These are phyloP conservation scores for Rhombomys opimus DNA, from an alignment of 2,113 vertebrate species.

Conservation along the genomic window DNA sequence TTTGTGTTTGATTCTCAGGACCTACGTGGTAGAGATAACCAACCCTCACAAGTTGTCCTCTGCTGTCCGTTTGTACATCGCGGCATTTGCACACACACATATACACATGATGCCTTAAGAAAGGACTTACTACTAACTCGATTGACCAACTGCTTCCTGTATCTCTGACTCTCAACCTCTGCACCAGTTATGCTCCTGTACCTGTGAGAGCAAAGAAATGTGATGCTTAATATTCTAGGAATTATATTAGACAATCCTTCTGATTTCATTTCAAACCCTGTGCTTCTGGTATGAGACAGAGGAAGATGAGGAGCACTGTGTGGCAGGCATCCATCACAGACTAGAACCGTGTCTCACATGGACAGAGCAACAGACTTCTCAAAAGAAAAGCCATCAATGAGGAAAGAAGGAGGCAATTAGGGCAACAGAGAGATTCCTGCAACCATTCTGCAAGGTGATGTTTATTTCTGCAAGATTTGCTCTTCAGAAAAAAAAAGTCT, in stretches of 20 bases:
- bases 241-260: background rate
- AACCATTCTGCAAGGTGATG: background rate
- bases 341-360: background rate
- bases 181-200: fast-evolving
- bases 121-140: background rate
- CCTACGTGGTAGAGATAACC: background rate
- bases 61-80: background rate
- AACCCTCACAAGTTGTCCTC: background rate
- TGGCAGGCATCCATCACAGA: background rate
- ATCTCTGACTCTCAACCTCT: background rate
- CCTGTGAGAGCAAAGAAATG: background rate
- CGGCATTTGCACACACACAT: background rate
- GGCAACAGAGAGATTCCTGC: background rate
- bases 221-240: background rate
- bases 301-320: background rate
- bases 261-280: background rate
- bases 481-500: background rate
- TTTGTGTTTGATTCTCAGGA: background rate
- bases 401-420: background rate
- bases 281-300: background rate
- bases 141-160: background rate
- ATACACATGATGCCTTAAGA: background rate
- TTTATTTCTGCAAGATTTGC: background rate
- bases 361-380: background rate
- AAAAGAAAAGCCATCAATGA: background rate